These are phyloP conservation scores for Triplophysa bombifrons DNA, from an alignment of 2,797 vertebrate species.

Conservation along the genomic window DNA sequence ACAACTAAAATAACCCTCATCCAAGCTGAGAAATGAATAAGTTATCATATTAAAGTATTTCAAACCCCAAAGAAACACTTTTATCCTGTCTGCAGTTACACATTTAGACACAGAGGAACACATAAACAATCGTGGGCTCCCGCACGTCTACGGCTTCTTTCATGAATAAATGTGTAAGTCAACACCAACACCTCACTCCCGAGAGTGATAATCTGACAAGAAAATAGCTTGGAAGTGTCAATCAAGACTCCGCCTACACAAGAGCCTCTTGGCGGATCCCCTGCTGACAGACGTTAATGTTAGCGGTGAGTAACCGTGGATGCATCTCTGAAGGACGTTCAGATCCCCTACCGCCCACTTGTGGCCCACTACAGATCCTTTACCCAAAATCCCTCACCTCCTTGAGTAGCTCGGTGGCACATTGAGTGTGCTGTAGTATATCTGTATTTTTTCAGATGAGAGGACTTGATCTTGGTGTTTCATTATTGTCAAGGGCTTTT, in stretches of 20 bases:
- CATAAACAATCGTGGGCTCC: background rate
- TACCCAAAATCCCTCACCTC: slow-evolving; percentile 33
- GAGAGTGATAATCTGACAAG: slow-evolving; percentile 48
- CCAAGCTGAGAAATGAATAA: slow-evolving; percentile 7
- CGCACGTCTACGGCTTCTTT: slow-evolving; percentile 12
- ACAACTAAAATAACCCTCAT: slow-evolving; percentile 6
- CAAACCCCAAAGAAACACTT: slow-evolving; percentile 13
- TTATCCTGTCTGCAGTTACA: slow-evolving; percentile 17
- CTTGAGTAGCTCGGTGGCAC: slow-evolving; percentile 23
- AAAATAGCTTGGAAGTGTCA: slow-evolving; percentile 40
- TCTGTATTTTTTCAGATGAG: slow-evolving; percentile 27
- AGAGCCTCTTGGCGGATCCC: slow-evolving; percentile 20
- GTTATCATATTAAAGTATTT: slow-evolving; percentile 6
- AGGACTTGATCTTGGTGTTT: slow-evolving; percentile 34
- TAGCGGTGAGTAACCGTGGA: slow-evolving; percentile 7
- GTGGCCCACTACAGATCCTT: slow-evolving; percentile 18
- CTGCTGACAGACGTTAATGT: slow-evolving; percentile 8
- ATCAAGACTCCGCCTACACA: slow-evolving; percentile 39
- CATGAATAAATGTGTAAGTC: slow-evolving; percentile 30
- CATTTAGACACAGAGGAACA: slow-evolving; percentile 15
- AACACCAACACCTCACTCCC: slow-evolving; percentile 36
- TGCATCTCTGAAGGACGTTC: slow-evolving; percentile 32
- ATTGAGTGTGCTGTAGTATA: slow-evolving; percentile 18
- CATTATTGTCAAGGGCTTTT: slow-evolving; percentile 43
- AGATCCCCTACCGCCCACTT: slow-evolving; percentile 17